Base-by-base conservation (phyloP, 2,888 invertebrate species). In the Drosophila flavopinicola region DNA sequence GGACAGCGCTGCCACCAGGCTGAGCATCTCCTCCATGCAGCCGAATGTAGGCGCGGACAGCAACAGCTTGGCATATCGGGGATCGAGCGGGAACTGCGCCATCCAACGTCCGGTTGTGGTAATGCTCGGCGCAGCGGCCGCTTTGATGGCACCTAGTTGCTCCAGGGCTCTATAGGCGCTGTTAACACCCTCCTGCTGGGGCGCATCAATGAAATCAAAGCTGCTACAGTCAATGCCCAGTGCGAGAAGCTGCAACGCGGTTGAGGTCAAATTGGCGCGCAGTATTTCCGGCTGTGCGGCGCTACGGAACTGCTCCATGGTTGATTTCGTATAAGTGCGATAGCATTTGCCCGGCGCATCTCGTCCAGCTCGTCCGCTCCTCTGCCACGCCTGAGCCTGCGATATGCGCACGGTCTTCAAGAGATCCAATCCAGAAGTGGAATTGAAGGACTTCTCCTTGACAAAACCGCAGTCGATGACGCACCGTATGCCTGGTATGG, bases 401-500 rank as follows among this genome's bases (percentile, higher is more conserved):
- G 98, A 97, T 78, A 97, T 94, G 78, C 94, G 92, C 66, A 95
- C 94, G 27, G 98, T 95, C 87, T 94, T 94, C 60, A 99, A 92
- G 23, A 96, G 92, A 90, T 98, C 98, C 68, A 98, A 92, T 3
- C 97, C 97, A 17, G 96, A 96, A 17, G 93, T 92, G 0, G 96
- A 94, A 88, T 96, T 95, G 92, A 95, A 97, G 5, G 95, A 93
- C 94, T 96, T 95, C 71, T 95, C 94, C 92, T 99, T 99, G 0
- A 98, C 98, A 90, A 95, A 95, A 0, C 99, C 98, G 56, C 96
- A 94, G 88, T 99, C 99, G 57, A 99, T 95, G 7, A 99, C 97
- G 92, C 94, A 96, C 84, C 95, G 95, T 74, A 99, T 96, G 49
- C 97, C 96, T 54, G 95, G 95, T 78, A 99, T 99, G 0, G 99